A percentile compares a stretch with the other conserved stretches of the same genome.
phyloP scores from a whole-genome alignment of 1,140 invertebrate genomes.

The Glossosoma conforme region DNA sequence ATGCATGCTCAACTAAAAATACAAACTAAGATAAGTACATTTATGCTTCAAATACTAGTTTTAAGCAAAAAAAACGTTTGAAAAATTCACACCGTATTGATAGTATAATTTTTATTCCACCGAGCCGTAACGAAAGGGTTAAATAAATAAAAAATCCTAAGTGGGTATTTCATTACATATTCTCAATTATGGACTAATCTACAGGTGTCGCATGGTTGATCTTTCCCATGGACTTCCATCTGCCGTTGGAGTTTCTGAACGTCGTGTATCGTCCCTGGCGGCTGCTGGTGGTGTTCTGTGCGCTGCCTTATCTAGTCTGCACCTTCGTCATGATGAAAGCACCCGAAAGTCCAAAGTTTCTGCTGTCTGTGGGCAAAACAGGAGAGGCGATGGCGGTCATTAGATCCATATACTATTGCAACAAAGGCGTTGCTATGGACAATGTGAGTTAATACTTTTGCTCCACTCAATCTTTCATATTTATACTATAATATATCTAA shows the following conservation, averaged over 20 bases:
- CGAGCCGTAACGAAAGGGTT: too few relatives aligned
- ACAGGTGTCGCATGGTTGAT: conserved; percentile 65
- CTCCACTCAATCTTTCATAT: conserved; percentile 57
- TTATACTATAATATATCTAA: conserved; percentile 41
- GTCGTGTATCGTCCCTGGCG: conserved; percentile 61
- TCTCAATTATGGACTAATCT: too few relatives aligned
- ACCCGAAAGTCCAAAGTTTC: conserved; percentile 69
- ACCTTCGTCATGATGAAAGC: conserved; percentile 55
- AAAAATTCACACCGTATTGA: too few relatives aligned
- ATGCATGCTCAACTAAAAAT: too few relatives aligned
- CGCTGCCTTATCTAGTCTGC: conserved; percentile 57
- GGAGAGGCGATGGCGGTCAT: conserved; percentile 53
- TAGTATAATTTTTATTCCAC: too few relatives aligned
- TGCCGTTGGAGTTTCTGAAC: conserved; percentile 38
- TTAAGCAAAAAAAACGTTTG: too few relatives aligned
- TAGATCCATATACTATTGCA: conserved; percentile 51
- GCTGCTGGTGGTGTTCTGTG: conserved; percentile 59
- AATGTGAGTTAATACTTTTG: too few relatives aligned
- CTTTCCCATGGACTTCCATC: conserved; percentile 51
- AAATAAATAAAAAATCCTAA: too few relatives aligned
- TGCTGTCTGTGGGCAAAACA: conserved; percentile 51
- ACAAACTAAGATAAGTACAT: too few relatives aligned
- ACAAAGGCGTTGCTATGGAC: conserved; percentile 45
- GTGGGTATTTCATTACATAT: too few relatives aligned
- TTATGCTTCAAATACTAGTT: too few relatives aligned